A percentile compares a stretch with the other conserved stretches of the same genome.
Evolutionary conservation across 2,797 vertebrate species (phyloP).

Genomic region (Xenentodon cancila): DNA sequence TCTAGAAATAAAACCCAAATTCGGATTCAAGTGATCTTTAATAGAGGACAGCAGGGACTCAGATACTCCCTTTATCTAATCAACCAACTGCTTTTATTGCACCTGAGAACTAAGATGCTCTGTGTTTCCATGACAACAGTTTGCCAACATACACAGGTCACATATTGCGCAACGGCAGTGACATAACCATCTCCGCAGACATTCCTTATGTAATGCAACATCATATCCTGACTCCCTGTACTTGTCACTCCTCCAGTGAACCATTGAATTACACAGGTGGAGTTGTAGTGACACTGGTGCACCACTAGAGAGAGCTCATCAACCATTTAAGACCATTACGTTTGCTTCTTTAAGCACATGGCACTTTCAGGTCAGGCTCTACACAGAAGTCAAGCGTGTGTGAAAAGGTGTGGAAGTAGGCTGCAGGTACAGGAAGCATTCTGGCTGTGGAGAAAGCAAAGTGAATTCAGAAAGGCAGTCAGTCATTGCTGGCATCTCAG

Average conservation of each 20-base stretch:
- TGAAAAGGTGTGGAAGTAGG: slow-evolving; percentile 28
- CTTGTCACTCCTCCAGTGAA: neutral
- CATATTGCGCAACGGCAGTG: neutral
- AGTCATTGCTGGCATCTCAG: slow-evolving; percentile 37
- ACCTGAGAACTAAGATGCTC: slow-evolving; percentile 3
- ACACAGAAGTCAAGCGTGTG: neutral
- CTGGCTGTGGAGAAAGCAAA: slow-evolving; percentile 56
- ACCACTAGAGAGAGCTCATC: slow-evolving; percentile 61
- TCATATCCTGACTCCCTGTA: slow-evolving; percentile 11
- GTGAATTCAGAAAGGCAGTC: slow-evolving; percentile 34
- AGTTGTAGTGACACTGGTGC: slow-evolving; percentile 25
- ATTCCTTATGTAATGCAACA: neutral
- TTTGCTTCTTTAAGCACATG: too few relatives aligned
- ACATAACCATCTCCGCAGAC: slow-evolving; percentile 2
- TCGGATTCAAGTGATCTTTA: too few relatives aligned
- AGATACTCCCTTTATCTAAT: neutral
- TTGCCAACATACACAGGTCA: neutral
- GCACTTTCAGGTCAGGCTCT: too few relatives aligned
- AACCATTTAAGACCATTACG: slow-evolving; percentile 25
- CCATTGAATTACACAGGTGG: neutral
- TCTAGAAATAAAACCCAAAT: too few relatives aligned
- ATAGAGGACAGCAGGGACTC: too few relatives aligned
- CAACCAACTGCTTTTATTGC: neutral
- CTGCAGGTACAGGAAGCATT: slow-evolving; percentile 59
- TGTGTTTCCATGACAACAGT: slow-evolving; percentile 4